These are phyloP conservation scores for Cynocephalus volans DNA, from an alignment of 2,113 vertebrate species.

Conservation along the genomic window DNA sequence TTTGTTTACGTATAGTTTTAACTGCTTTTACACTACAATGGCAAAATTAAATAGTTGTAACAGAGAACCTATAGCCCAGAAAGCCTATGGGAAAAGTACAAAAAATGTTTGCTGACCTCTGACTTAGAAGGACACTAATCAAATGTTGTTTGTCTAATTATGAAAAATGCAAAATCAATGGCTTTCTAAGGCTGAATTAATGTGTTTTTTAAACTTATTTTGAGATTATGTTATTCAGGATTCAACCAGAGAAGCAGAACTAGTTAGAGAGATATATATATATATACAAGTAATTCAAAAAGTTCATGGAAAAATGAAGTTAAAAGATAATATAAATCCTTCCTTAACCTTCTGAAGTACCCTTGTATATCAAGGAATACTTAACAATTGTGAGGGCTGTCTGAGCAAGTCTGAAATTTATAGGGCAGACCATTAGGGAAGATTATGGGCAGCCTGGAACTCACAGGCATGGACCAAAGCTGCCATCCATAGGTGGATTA, in stretches of 20 bases:
- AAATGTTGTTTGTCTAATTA: slow-evolving; percentile 10
- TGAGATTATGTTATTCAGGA: background rate
- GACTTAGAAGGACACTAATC: background rate
- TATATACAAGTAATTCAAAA: too few species aligned
- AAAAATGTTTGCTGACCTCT: background rate
- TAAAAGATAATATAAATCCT: too few species aligned
- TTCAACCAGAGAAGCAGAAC: slow-evolving; percentile 20
- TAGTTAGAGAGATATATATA: background rate
- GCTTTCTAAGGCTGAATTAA: background rate
- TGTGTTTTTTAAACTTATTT: background rate
- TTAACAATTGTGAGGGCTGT: background rate
- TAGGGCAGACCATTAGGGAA: background rate
- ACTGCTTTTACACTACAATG: background rate
- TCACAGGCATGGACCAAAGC: background rate
- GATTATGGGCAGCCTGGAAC: background rate
- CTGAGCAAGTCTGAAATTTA: background rate
- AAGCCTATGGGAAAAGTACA: background rate
- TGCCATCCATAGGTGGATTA: background rate
- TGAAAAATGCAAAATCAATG: background rate
- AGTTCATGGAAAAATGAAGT: too few species aligned
- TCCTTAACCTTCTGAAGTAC: too few species aligned
- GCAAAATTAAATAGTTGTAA: background rate
- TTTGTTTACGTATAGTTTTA: background rate
- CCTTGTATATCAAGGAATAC: background rate
- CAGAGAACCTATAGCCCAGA: background rate